A percentile compares a stretch with the other conserved stretches of the same genome.
phyloP scores from a whole-genome alignment of 1,140 invertebrate species.

The Globodera ellingtonae region DNA sequence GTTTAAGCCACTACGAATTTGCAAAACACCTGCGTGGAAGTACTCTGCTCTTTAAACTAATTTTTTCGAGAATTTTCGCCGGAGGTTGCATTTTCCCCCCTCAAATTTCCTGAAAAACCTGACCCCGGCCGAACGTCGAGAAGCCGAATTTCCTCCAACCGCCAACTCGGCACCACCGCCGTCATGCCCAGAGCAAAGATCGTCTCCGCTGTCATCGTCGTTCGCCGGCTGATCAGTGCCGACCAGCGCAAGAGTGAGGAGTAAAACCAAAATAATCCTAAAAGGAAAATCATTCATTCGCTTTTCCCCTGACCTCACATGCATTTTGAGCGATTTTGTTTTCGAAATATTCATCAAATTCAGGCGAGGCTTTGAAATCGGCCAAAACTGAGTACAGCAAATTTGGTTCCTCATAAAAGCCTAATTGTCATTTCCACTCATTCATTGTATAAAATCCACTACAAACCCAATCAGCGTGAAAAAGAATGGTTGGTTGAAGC shows the following conservation, averaged over 20 bases:
- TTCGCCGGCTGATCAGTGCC: slow-evolving; percentile 16
- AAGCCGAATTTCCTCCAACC: not conserved
- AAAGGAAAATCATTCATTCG: slow-evolving; percentile 24
- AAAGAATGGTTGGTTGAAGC: slow-evolving; percentile 52
- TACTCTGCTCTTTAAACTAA: no score
- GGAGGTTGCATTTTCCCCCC: no score
- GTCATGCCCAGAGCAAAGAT: not conserved
- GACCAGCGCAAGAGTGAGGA: slow-evolving; percentile 25
- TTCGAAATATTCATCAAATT: no score
- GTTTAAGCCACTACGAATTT: no score
- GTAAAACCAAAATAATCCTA: slow-evolving; percentile 38
- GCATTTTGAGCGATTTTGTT: no score
- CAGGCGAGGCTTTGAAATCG: no score
- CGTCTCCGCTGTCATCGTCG: not conserved
- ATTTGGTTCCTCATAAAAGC: no score
- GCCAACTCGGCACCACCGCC: not conserved
- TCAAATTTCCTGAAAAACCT: not conserved
- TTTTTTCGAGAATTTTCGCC: no score
- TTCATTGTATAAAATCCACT: not conserved
- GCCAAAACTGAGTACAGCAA: no score
- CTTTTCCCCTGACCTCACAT: not conserved
- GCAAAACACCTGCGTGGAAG: no score
- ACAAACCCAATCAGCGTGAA: slow-evolving; percentile 52
- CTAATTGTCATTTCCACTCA: no score
- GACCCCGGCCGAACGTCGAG: not conserved